A percentile compares a stretch with the other conserved stretches of the same genome.
phyloP scores from a whole-genome alignment of 2,797 vertebrate genomes.

The Malacoctenus gilli region DNA sequence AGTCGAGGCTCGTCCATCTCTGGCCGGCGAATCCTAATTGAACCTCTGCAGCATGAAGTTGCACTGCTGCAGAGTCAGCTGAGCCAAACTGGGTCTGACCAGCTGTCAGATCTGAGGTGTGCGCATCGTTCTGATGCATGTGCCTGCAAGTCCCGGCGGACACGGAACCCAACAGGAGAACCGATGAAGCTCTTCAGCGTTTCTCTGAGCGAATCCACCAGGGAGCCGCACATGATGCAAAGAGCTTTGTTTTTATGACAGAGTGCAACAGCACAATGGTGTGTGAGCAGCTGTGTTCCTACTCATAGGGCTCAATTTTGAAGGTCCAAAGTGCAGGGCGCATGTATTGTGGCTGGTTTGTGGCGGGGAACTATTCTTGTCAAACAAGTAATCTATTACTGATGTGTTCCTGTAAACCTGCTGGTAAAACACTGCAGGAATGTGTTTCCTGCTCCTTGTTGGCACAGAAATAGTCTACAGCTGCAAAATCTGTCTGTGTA shows the following conservation, averaged over 20 bases:
- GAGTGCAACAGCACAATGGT: conserved; percentile 10
- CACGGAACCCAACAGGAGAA: conserved; percentile 28
- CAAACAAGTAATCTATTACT: no score
- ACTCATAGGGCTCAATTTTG: no score
- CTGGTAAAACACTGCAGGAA: no score
- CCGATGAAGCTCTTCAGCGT: conserved; percentile 24
- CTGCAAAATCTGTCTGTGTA: no score
- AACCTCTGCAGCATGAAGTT: not conserved
- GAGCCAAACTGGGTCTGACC: not conserved
- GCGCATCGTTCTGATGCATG: not conserved
- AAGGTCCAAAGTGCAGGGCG: no score
- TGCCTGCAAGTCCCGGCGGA: conserved; percentile 12
- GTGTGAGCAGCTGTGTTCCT: not conserved
- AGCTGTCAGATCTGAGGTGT: conserved; percentile 5
- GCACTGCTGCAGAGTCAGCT: not conserved
- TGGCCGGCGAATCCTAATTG: not conserved
- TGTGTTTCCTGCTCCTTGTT: no score
- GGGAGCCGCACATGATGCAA: conserved; percentile 44
- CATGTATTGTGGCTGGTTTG: no score
- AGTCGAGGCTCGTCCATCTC: no score
- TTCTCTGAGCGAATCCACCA: conserved; percentile 39
- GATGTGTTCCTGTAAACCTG: no score
- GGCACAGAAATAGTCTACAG: no score
- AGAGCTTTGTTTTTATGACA: conserved; percentile 39
- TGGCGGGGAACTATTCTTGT: no score